These are phyloP conservation scores for Trogon melanurus DNA, from an alignment of 2,113 vertebrate species.

Conservation along the genomic window DNA sequence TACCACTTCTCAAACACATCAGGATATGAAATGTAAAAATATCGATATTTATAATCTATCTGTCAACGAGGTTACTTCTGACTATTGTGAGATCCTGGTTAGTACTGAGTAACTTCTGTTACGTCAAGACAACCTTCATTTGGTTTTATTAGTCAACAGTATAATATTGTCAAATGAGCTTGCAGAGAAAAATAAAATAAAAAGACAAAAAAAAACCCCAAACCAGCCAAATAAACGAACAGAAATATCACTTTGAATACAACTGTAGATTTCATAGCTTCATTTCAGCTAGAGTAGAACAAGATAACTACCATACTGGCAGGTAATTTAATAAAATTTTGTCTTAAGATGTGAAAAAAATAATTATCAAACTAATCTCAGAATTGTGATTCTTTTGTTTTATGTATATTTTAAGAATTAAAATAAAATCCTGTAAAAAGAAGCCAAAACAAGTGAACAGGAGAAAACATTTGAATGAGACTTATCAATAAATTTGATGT, in stretches of 20 bases:
- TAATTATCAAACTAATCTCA: background rate
- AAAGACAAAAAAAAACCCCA: rapidly evolving
- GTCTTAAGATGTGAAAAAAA: background rate
- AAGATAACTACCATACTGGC: background rate
- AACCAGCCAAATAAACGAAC: background rate
- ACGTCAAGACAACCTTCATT: background rate
- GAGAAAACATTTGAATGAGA: background rate
- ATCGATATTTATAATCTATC: background rate
- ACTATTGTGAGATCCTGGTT: background rate
- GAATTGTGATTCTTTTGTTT: background rate
- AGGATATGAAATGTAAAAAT: background rate
- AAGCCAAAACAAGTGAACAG: background rate
- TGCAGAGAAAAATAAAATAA: background rate
- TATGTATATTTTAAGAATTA: background rate
- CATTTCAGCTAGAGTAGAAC: background rate
- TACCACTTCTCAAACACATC: background rate
- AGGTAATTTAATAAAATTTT: background rate
- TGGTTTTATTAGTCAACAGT: background rate
- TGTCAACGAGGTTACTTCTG: background rate
- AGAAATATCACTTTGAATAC: background rate
- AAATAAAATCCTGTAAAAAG: background rate
- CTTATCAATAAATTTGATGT: background rate
- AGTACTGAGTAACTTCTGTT: background rate
- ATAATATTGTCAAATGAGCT: background rate
- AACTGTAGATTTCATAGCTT: background rate